Evolutionary conservation across 2,888 invertebrate species (phyloP), one percentile per base, ranked within the genome.

Genomic region (Meghimatium bilineatum): DNA sequence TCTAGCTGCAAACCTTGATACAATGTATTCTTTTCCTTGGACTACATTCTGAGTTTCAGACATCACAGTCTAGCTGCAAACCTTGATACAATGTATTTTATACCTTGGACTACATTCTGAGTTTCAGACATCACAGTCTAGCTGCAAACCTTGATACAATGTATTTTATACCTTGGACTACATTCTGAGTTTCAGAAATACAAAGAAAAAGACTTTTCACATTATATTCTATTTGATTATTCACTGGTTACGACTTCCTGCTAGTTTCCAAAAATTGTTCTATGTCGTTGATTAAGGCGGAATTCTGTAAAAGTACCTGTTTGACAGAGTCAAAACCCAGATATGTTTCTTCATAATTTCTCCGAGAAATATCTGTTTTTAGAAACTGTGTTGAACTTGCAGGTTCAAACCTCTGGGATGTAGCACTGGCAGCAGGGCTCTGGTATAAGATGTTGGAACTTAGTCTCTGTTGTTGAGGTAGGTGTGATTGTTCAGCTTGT

Each of bases 281-380:
- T 83, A 91, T 90, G 76, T 91, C 91, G 74, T 89, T 88, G 32
- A 91, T 91, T 32, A 89, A 86, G 86, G 86, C 89, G 23, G 91
- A 90, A 5, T 91, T 91, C 79, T 87, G 88, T 36, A 91, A 80
- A 49, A 91, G 86, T 14, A 90, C 91, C 76, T 89, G 87, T 60
- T 89, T 85, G 17, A 91, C 91, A 1, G 89, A 87, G 82, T 89
- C 87, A 82, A 91, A 91, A 1, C 90, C 90, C 52, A 89, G 56
- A 20, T n/a, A 12, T 29, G 44, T 60, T 12, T 82, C 75, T 36
- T 63, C 75, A 44, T 10, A 1, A 23, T 66, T 82, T 52, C 49
- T 80, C 34, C 32, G 29, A 32, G 67, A 32, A 17, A n/a, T 56
- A 17, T 77, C 63, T 38, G 63, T n/a, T 36, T n/a, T 63, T 34